Conservation (phyloP, 2,113 vertebrate genomes). For the Cyrtonyx montezumae region DNA sequence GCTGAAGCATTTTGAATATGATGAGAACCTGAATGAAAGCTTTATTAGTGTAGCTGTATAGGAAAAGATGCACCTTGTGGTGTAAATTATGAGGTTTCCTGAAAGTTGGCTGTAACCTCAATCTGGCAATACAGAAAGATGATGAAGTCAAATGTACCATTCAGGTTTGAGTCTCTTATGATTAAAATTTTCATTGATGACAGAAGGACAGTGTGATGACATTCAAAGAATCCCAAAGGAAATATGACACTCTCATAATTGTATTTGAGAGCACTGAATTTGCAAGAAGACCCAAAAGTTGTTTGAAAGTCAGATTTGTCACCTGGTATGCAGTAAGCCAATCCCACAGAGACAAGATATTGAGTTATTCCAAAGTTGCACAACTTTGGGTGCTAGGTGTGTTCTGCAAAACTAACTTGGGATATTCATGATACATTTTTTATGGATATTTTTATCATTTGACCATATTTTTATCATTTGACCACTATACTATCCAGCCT, state of each 20-base stretch:
- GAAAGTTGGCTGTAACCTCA: background rate
- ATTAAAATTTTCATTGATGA: background rate
- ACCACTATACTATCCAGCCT: background rate
- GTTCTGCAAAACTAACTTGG: background rate
- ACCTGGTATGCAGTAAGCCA: too few relatives aligned
- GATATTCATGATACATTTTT: background rate
- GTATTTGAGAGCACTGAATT: background rate
- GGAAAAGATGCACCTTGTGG: background rate
- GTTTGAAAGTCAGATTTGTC: too few relatives aligned
- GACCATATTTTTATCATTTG: background rate
- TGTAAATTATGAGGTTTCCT: background rate
- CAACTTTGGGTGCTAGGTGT: background rate
- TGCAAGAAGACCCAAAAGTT: background rate
- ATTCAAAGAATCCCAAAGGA: background rate
- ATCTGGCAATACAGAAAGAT: background rate
- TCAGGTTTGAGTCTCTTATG: background rate
- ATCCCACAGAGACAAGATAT: too few relatives aligned
- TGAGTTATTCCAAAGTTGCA: background rate
- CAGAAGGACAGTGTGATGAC: background rate
- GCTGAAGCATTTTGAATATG: background rate
- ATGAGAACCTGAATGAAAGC: background rate
- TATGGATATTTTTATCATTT: background rate
- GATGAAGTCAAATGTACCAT: background rate
- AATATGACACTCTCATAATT: conserved; percentile 2
- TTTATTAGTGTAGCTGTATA: background rate